A percentile compares a stretch with the other conserved stretches of the same genome.
Evolutionary conservation across 2,797 vertebrate species (phyloP).

Genomic region (Poeciliopsis infans): DNA sequence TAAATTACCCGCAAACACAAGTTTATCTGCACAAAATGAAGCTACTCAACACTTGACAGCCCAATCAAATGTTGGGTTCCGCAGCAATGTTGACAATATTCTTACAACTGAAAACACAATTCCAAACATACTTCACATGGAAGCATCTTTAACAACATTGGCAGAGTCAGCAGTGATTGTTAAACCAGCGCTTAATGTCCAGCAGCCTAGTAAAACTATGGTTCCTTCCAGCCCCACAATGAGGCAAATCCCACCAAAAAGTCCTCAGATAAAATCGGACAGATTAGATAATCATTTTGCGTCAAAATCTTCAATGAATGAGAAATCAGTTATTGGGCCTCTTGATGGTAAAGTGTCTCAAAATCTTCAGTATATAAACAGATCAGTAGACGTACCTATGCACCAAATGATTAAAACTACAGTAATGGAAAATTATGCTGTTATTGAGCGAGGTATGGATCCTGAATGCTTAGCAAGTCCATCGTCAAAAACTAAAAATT

Average conservation of each 20-base stretch:
- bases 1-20: constrained; percentile 5
- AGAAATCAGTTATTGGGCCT: constrained; percentile 16
- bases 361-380: constrained; percentile 3
- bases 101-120: constrained; percentile 15
- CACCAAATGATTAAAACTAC: constrained; percentile 26
- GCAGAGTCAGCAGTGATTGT: constrained; percentile 12
- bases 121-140: constrained; percentile 10
- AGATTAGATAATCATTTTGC: constrained; percentile 25
- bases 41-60: constrained; percentile 10
- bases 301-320: constrained; percentile 21
- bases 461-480: constrained; percentile 34
- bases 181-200: constrained; percentile 19
- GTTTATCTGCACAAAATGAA: constrained; percentile 25
- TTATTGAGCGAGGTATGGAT: constrained; percentile 14
- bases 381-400: constrained; percentile 14
- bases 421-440: constrained; percentile 30
- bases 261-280: constrained; percentile 41
- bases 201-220: constrained; percentile 15
- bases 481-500: constrained; percentile 26
- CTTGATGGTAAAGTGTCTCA: constrained; percentile 14
- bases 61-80: constrained; percentile 18
- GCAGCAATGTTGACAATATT: constrained; percentile 13
- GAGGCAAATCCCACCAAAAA: constrained; percentile 43
- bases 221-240: constrained; percentile 40
- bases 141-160: constrained; percentile 8